Percentiles rank a stretch among this genome's conserved stretches.
These are phyloP conservation scores for Kryphioiulus occultus DNA, from an alignment of 2,888 invertebrate genomes.

Conservation along the genomic window DNA sequence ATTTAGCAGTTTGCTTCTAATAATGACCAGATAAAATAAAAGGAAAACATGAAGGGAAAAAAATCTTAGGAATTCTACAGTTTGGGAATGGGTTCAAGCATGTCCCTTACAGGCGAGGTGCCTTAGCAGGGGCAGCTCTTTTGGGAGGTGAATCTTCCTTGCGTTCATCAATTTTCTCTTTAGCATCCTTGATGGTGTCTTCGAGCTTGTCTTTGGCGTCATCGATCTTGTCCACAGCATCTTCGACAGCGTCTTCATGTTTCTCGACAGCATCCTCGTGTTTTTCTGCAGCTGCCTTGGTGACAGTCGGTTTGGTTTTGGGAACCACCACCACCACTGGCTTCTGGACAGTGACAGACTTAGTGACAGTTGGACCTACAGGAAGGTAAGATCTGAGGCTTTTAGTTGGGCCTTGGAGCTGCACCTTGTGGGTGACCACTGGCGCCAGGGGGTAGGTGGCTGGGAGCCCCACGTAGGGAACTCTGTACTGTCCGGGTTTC, in stretches of 20 bases:
- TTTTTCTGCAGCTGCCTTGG: background rate
- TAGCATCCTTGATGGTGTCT: conserved; percentile 34
- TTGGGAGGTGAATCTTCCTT: conserved; percentile 41
- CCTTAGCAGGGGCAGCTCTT: background rate
- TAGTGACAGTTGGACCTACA: conserved; percentile 17
- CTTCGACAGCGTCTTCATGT: conserved; percentile 11
- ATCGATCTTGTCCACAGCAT: background rate
- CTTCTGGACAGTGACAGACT: conserved; percentile 37
- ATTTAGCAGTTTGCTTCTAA: background rate
- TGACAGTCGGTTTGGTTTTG: background rate
- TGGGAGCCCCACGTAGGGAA: background rate
- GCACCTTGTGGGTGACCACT: background rate
- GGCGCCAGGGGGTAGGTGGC: background rate
- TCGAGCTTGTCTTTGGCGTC: background rate
- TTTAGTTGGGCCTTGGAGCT: background rate
- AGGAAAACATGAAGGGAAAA: background rate
- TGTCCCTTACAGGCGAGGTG: background rate
- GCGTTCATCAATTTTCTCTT: conserved; percentile 1
- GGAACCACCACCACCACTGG: background rate
- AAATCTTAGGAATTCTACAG: conserved; percentile 30
- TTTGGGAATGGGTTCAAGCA: background rate
- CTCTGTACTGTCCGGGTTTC: conserved; percentile 13
- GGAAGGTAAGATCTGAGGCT: conserved; percentile 38
- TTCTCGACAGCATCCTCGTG: background rate
- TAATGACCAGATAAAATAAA: background rate